These are phyloP conservation scores for Pararge aegeria DNA, from an alignment of 1,140 invertebrate species.

Conservation along the genomic window DNA sequence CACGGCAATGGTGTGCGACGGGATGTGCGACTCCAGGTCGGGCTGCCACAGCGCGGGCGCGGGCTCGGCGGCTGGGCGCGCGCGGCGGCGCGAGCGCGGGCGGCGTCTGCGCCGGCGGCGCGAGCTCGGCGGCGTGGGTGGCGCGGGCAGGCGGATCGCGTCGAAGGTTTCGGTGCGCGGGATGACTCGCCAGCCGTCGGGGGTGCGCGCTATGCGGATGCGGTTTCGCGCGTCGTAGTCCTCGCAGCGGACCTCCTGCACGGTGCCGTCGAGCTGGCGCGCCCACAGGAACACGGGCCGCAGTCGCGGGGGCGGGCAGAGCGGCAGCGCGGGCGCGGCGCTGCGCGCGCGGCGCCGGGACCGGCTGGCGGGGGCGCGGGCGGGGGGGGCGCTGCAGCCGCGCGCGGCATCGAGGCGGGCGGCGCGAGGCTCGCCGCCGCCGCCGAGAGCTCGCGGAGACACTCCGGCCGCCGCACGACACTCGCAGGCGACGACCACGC, in stretches of 20 bases:
- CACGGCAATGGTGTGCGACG: conserved; percentile 80
- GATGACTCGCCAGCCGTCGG: conserved; percentile 89
- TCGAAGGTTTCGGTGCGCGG: conserved; percentile 85
- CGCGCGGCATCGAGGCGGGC: conserved; percentile 56
- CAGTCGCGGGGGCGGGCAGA: conserved; percentile 50
- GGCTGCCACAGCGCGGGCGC: conserved; percentile 50
- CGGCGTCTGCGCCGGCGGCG: conserved; percentile 34
- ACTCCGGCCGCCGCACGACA: conserved; percentile 58
- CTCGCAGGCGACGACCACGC: conserved; percentile 60
- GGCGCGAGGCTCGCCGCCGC: conserved; percentile 69
- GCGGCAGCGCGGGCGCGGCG: conserved; percentile 45
- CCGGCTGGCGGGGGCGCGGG: conserved; percentile 37
- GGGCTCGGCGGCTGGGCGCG: conserved; percentile 33
- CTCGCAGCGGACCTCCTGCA: conserved; percentile 90
- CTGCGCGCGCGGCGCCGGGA: conserved; percentile 42
- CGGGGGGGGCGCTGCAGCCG: conserved; percentile 46
- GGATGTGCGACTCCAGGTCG: conserved; percentile 81
- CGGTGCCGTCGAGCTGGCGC: conserved; percentile 86
- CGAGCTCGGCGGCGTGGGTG: conserved; percentile 34
- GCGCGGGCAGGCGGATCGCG: conserved; percentile 79
- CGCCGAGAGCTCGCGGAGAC: conserved; percentile 57
- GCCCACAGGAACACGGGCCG: conserved; percentile 90
- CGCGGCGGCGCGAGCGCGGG: conserved; percentile 34
- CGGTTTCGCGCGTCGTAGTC: conserved; percentile 92
- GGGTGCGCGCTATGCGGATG: conserved; percentile 88